phyloP scores from a whole-genome alignment of 1,140 invertebrate genomes.

The Macrotrachela quadricornifera region DNA sequence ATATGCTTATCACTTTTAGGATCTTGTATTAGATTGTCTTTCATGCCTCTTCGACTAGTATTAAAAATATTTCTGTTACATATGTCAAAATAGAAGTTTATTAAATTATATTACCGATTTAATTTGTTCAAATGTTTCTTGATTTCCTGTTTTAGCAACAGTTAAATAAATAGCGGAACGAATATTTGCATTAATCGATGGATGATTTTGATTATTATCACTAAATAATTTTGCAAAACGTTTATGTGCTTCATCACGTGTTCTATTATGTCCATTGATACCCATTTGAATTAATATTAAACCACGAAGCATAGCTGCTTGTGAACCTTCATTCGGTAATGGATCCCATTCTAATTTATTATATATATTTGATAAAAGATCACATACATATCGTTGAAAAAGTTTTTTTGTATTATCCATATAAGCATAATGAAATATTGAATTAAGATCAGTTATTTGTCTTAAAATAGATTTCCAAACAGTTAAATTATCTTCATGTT shows the following conservation, averaged over 20 bases:
- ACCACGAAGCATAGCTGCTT: conserved; percentile 58
- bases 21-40: too few relatives aligned
- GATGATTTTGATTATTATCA: conserved; percentile 23
- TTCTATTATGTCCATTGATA: conserved; percentile 49
- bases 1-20: too few relatives aligned
- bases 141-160: too few relatives aligned
- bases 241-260: conserved; percentile 39
- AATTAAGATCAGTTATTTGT: too few relatives aligned
- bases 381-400: conserved; percentile 1
- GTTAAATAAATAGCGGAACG: too few relatives aligned
- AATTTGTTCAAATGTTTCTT: too few relatives aligned
- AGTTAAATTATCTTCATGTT: conserved; percentile 4
- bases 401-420: neutral
- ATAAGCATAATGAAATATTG: neutral
- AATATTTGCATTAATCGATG: too few relatives aligned
- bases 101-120: too few relatives aligned
- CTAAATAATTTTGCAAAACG: conserved; percentile 46
- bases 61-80: too few relatives aligned
- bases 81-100: too few relatives aligned
- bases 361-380: neutral
- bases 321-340: neutral
- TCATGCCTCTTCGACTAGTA: too few relatives aligned
- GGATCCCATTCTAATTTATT: neutral
- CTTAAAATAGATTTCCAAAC: neutral
- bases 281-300: conserved; percentile 59